phyloP scores from a whole-genome alignment of 2,888 invertebrate species.

The Hydraecia micacea region DNA sequence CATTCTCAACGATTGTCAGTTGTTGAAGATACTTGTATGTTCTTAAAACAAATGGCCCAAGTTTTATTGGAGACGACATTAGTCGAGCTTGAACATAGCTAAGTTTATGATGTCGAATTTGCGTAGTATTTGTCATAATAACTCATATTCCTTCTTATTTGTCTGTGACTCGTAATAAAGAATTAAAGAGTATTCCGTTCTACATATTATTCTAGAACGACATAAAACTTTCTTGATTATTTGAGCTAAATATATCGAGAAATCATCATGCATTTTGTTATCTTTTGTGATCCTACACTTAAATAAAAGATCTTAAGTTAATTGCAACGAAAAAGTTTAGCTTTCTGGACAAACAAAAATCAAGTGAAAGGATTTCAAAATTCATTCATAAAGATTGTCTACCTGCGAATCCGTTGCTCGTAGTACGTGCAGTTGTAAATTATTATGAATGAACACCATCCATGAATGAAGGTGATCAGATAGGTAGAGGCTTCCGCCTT shows the following conservation, averaged over 20 bases:
- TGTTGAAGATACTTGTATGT: conserved; percentile 69
- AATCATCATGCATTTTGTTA: neutral
- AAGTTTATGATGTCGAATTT: conserved; percentile 2
- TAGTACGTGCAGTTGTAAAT: conserved; percentile 83
- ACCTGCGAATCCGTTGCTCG: conserved; percentile 77
- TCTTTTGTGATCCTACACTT: neutral
- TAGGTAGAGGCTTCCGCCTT: conserved; percentile 82
- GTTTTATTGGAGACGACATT: conserved; percentile 65
- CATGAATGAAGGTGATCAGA: conserved; percentile 79
- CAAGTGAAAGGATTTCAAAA: conserved; percentile 66
- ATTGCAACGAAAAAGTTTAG: conserved; percentile 3
- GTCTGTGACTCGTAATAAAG: neutral
- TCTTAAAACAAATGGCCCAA: conserved; percentile 67
- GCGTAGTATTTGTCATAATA: conserved; percentile 9
- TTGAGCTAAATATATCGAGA: neutral
- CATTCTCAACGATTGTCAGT: conserved; percentile 65
- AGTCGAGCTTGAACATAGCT: conserved; percentile 21
- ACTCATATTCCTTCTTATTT: neutral
- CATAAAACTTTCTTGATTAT: neutral
- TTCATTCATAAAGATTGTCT: conserved; percentile 78
- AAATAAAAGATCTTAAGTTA: neutral
- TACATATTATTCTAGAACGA: neutral
- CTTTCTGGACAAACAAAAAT: conserved; percentile 13
- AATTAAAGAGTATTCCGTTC: neutral
- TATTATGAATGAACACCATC: conserved; percentile 80